These are phyloP conservation scores for Zaprionus kolodkinae DNA, from an alignment of 1,140 invertebrate species.

Conservation along the genomic window DNA sequence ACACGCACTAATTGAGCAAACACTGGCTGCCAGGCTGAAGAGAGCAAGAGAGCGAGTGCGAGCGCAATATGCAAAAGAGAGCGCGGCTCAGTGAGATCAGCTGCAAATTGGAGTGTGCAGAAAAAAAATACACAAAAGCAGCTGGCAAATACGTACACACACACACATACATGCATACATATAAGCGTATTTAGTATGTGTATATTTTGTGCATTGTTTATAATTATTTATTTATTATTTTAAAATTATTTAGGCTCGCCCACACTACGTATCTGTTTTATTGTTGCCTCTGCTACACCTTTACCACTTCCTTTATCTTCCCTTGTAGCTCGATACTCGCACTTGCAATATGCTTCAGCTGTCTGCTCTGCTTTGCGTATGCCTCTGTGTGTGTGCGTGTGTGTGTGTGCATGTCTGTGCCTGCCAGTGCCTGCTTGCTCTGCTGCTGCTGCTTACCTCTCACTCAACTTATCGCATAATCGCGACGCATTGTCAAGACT, in stretches of 20 bases:
- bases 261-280: neutral
- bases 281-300: slow-evolving; percentile 27
- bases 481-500: slow-evolving; percentile 60
- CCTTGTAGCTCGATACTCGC: neutral
- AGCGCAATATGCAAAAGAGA: slow-evolving; percentile 30
- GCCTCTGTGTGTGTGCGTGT: neutral
- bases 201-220: neutral
- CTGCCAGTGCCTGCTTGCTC: slow-evolving; percentile 16
- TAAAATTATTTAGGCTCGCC: slow-evolving; percentile 26
- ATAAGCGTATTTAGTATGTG: neutral
- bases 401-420: slow-evolving; percentile 2
- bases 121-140: too few relatives aligned
- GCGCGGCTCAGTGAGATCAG: slow-evolving; percentile 17
- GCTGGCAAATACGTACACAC: neutral
- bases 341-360: slow-evolving; percentile 43
- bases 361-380: slow-evolving; percentile 18
- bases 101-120: slow-evolving; percentile 12
- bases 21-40: neutral
- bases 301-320: slow-evolving; percentile 19
- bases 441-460: slow-evolving; percentile 40
- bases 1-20: slow-evolving; percentile 17
- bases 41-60: neutral
- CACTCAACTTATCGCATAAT: slow-evolving; percentile 70
- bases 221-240: neutral
- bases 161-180: too few relatives aligned